phyloP scores from a whole-genome alignment of 2,888 invertebrate genomes.

The Parthenolecanium corni region DNA sequence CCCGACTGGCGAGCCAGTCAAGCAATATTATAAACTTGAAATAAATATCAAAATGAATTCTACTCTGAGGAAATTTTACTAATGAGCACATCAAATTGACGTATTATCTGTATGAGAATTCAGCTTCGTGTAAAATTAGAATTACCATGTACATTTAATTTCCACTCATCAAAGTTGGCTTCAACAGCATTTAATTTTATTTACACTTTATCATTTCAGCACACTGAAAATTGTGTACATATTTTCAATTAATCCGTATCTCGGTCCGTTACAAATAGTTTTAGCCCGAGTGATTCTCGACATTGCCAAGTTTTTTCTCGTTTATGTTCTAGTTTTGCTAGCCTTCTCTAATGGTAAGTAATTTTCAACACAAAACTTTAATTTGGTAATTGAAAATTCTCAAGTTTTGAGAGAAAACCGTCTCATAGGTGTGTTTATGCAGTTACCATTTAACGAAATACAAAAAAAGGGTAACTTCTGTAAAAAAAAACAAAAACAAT shows the following conservation, averaged over 20 bases:
- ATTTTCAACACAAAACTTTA: background rate
- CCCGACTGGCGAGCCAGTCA: too few species aligned
- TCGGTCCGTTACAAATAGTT: conserved; percentile 92
- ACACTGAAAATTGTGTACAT: conserved; percentile 93
- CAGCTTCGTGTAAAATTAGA: too few species aligned
- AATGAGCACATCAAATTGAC: too few species aligned
- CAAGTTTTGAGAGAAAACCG: background rate
- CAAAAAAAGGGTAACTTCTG: background rate
- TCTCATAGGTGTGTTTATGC: too few species aligned
- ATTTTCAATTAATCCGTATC: conserved; percentile 92
- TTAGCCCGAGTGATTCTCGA: conserved; percentile 89
- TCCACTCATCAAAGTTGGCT: too few species aligned
- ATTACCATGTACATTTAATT: too few species aligned
- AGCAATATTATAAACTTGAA: too few species aligned
- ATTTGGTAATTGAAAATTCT: background rate
- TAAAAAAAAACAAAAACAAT: too few species aligned
- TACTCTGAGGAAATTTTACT: too few species aligned
- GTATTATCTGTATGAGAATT: too few species aligned
- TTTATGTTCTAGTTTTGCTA: conserved; percentile 82
- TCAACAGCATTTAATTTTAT: too few species aligned
- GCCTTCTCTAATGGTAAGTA: conserved; percentile 87
- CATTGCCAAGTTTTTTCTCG: conserved; percentile 90
- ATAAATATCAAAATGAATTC: too few species aligned
- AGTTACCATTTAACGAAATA: background rate
- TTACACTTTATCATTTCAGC: conserved; percentile 47